A percentile compares a stretch with the other conserved stretches of the same genome.
phyloP scores from a whole-genome alignment of 1,140 invertebrate genomes.

The Araneus ventricosus region DNA sequence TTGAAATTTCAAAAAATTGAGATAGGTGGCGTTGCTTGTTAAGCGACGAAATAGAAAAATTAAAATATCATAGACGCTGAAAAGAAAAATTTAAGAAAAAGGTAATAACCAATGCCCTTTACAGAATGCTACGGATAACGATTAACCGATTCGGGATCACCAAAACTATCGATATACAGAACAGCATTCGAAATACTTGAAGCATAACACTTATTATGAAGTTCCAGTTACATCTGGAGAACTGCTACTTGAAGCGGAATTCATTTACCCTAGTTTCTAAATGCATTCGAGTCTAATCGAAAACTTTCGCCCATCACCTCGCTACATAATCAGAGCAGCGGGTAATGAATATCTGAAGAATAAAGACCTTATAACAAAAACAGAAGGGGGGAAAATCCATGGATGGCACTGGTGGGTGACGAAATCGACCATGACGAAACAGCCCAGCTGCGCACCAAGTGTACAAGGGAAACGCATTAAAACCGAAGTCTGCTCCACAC shows the following conservation, averaged over 20 bases:
- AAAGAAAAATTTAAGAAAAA: too few species aligned
- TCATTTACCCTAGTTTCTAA: not conserved
- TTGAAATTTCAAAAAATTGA: too few species aligned
- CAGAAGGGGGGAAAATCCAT: not conserved
- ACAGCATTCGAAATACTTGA: not conserved
- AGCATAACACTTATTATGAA: not conserved
- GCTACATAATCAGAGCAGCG: not conserved
- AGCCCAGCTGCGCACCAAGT: slow-evolving; percentile 33
- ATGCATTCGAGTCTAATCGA: slow-evolving; percentile 4
- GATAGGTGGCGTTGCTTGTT: too few species aligned
- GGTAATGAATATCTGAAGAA: slow-evolving; percentile 14
- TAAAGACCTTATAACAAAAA: slow-evolving; percentile 12
- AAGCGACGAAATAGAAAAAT: too few species aligned
- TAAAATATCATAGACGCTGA: too few species aligned
- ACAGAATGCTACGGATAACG: too few species aligned
- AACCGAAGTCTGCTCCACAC: slow-evolving; percentile 1
- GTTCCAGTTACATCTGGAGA: not conserved
- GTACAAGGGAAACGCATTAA: slow-evolving; percentile 57
- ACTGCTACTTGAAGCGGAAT: not conserved
- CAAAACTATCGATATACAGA: not conserved
- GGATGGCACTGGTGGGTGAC: not conserved
- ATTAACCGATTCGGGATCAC: too few species aligned
- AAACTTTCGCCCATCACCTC: not conserved
- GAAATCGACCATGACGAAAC: slow-evolving; percentile 43
- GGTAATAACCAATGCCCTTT: too few species aligned